Base-by-base conservation (phyloP, 2,888 invertebrate genomes). In the Athalia rosae region DNA sequence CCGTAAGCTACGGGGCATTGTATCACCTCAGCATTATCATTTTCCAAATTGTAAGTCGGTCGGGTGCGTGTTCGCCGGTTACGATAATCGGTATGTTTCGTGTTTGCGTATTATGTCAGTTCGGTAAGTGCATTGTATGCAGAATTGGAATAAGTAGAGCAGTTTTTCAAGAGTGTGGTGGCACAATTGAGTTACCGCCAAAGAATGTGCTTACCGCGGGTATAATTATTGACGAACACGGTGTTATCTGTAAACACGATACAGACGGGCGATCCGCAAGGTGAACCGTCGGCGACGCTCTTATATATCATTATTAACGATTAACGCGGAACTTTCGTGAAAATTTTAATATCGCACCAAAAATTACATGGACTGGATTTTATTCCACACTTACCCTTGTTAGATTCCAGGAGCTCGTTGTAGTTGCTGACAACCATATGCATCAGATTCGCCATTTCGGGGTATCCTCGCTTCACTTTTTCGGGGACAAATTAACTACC, bases 371-470 rank as follows among this genome's bases (percentile, higher is more conserved):
- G n/a, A 2, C 0, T 28, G 9, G 8, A 11, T n/a, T 3, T 41
- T 48, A 7, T 47, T 50, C 11, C 11, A 59, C 7, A 79, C 85
- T 89, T 85, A 92, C 92, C 92, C 90, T 90, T 91, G 80, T 89
- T 90, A 0, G 87, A 84, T 81, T 91, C 89, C 82, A 91, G 78
- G 69, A 92, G 85, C 83, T 92, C 92, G 81, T 92, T 91, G 86
- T 92, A 92, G 83, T 92, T 92, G 83, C 90, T 91, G 76, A 92
- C 90, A 15, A 92, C 89, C 81, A 90, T 84, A 81, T 89, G 90
- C 87, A 92, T 90, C 67, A 92, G 79, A 61, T 89, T 90, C 78
- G 92, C 85, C 92, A 92, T 92, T 79, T 81, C 84, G 80, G 61
- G 80, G 61, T 61, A 61, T 15, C 61, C 15, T 0, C 9, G 56